Evolutionary conservation across 2,888 invertebrate genomes (phyloP).

Genomic region (Polydrusus pterygomalis): DNA sequence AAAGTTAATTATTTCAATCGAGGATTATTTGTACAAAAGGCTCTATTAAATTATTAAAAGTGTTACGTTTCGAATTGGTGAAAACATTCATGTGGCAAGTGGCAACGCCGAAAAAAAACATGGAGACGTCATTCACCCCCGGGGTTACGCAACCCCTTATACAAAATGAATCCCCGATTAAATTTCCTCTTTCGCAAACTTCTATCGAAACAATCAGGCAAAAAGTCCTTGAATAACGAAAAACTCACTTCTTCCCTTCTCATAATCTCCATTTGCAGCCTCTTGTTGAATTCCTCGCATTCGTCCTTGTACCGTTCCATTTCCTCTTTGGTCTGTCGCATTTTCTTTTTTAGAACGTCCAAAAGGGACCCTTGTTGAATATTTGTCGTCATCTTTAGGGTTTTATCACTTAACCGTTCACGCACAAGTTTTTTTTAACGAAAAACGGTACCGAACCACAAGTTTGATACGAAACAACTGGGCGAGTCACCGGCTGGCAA

Average conservation of each 20-base stretch:
- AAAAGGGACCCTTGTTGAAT: slow-evolving; percentile 95
- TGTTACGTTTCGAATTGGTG: background rate
- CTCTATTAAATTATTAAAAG: background rate
- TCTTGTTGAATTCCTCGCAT: slow-evolving; percentile 96
- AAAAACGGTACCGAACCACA: slow-evolving; percentile 41
- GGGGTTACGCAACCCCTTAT: slow-evolving; percentile 20
- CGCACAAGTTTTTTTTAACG: slow-evolving; percentile 39
- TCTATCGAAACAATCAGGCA: slow-evolving; percentile 6
- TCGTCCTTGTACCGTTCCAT: slow-evolving; percentile 99
- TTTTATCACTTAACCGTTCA: slow-evolving; percentile 40
- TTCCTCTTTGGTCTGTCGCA: slow-evolving; percentile 99
- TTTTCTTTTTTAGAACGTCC: slow-evolving; percentile 99
- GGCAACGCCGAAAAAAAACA: slow-evolving; percentile 39
- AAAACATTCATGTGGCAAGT: slow-evolving; percentile 29
- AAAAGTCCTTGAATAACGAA: slow-evolving; percentile 1
- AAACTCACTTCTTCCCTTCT: slow-evolving; percentile 97
- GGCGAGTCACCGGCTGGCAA: slow-evolving; percentile 70
- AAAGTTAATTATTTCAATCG: background rate
- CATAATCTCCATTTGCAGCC: slow-evolving; percentile 95
- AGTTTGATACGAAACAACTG: slow-evolving; percentile 64
- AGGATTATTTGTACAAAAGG: background rate
- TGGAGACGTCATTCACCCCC: slow-evolving; percentile 29
- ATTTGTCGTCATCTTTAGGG: slow-evolving; percentile 85
- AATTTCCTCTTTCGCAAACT: background rate
- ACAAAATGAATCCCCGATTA: slow-evolving; percentile 14